Base-by-base conservation (phyloP, 1,140 invertebrate genomes). In the Hylyphantes graminicola region DNA sequence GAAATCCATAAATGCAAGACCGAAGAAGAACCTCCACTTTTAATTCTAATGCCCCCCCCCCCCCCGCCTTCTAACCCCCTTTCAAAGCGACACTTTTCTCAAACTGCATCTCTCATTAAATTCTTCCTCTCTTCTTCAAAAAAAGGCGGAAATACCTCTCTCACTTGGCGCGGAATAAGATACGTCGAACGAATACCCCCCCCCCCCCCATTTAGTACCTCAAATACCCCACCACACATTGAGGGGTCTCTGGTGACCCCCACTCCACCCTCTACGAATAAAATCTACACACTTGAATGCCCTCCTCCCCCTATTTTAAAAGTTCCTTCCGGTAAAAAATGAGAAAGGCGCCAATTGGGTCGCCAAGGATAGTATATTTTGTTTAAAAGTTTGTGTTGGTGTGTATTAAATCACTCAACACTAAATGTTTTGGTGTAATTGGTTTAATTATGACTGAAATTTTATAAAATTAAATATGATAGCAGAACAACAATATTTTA, bases 221-320 rank as follows among this genome's bases (percentile, higher is more conserved):
- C 35, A 35, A 35, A 35, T 35, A 35, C 35, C 2, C 35, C 35
- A 35, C 35, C 35, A 35, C 35, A 35, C 35, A 35, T 35, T 35
- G 35, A 35, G 35, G 17, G 63, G 59, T 59, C 73, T 59, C 73
- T 59, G 63, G 73, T 76, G 67, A 75, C 53, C 73, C 78, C 54
- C 55, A 3, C 59, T 61, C 65, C 67, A 48, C 65, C 59, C 80
- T 61, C 78, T 54, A 74, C 80, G 74, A 82, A 68, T 72, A 82
- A 82, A 82, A 82, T 82, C 80, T 82, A 82, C 80, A 82, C 80
- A 72, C 80, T 82, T 72, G 70, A 72, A 82, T 82, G 50, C 50
- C 15, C 55, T 13, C 61, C 57, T 35, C 51, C 17, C 75, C 55
- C 11, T 17, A n/a, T 51, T 48, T 48, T 17, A 19, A 74, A 74